phyloP scores from a whole-genome alignment of 2,113 vertebrate species.

The Rhinolophus sinicus region DNA sequence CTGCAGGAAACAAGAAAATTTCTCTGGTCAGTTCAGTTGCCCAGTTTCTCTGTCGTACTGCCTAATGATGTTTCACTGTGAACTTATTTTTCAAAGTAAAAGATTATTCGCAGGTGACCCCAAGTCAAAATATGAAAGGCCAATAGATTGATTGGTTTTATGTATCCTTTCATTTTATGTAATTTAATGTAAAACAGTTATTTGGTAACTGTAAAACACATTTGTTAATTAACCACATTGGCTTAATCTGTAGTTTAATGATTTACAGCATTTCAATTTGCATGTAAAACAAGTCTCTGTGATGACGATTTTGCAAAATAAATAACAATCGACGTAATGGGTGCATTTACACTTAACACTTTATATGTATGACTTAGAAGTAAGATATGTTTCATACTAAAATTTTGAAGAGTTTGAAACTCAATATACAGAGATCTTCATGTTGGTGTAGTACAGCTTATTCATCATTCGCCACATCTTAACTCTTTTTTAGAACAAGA shows the following conservation, averaged over 20 bases:
- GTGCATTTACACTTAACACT: slow-evolving; percentile 19
- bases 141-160: slow-evolving; percentile 31
- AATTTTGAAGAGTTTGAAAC: slow-evolving; percentile 27
- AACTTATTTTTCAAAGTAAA: slow-evolving; percentile 2
- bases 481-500: not conserved
- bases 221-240: slow-evolving; percentile 64
- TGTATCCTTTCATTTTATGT: slow-evolving; percentile 34
- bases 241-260: slow-evolving; percentile 63
- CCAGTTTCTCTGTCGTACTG: not conserved
- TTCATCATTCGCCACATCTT: not conserved
- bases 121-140: slow-evolving; percentile 48
- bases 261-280: slow-evolving; percentile 59
- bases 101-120: slow-evolving; percentile 1
- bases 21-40: not conserved
- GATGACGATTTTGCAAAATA: slow-evolving; percentile 56
- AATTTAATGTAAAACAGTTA: slow-evolving; percentile 45
- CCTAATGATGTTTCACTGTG: not conserved
- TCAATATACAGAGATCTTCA: not conserved
- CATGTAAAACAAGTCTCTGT: slow-evolving; percentile 57
- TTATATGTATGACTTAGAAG: not conserved
- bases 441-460: not conserved
- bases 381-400: not conserved
- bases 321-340: not conserved
- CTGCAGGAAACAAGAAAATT: slow-evolving; percentile 11
- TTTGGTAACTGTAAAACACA: slow-evolving; percentile 37